Conservation (phyloP, 2,113 vertebrate species). For the Aphyosemion australe region DNA sequence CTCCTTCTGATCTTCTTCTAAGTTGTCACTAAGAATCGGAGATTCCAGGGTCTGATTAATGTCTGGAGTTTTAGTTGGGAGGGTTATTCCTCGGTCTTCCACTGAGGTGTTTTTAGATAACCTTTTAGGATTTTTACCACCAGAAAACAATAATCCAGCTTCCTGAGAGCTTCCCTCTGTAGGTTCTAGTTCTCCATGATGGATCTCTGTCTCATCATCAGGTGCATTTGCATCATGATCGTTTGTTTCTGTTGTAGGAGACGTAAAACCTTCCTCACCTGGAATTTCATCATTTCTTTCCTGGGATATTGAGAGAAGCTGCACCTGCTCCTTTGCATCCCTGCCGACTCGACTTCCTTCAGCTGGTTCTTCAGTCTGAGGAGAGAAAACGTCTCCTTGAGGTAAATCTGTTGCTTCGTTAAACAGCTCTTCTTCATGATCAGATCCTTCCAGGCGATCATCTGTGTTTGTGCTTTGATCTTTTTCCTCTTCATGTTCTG, state of each 20-base stretch:
- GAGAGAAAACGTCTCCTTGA: background rate
- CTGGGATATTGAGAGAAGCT: background rate
- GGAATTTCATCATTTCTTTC: background rate
- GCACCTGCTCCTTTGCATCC: background rate
- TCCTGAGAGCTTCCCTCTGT: slow-evolving; percentile 3
- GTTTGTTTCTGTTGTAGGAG: background rate
- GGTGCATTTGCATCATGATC: background rate
- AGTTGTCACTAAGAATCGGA: background rate
- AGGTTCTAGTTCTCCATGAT: background rate
- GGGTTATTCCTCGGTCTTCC: background rate
- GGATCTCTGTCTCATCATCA: slow-evolving; percentile 11
- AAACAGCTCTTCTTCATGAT: background rate
- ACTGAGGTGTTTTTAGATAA: slow-evolving; percentile 3
- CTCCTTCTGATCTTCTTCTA: background rate
- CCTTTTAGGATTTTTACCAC: background rate
- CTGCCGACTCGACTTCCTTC: background rate
- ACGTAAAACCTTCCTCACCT: slow-evolving; percentile 1
- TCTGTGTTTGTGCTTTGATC: background rate
- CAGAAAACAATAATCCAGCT: background rate
- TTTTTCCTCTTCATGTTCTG: background rate
- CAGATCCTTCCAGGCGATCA: background rate
- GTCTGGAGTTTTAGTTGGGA: background rate
- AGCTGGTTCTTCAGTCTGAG: slow-evolving; percentile 3
- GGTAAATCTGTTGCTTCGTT: background rate
- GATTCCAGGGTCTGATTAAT: background rate